Evolutionary conservation across 2,797 vertebrate species (phyloP), one percentile per base, ranked within the genome.

Genomic region (Enteromius argenteus): DNA sequence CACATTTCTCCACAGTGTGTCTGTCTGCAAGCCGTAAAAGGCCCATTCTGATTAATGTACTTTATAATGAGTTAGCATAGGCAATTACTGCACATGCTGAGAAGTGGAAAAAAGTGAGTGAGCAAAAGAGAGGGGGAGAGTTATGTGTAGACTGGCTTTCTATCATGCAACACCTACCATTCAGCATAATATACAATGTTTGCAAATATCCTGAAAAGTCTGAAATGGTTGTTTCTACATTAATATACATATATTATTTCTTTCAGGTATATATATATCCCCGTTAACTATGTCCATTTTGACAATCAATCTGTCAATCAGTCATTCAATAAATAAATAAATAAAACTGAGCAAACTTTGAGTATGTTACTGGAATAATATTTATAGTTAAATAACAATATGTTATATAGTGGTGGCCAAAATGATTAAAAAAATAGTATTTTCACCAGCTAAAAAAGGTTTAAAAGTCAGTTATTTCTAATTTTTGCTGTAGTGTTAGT

Each of bases 51-150:
- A 91, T 89, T 84, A 91, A 92, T 87, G 80, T 88, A 79, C 85
- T 78, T 87, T 88, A 91, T 93, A 92, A 92, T 91, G 91, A 89
- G 89, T 88, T 81, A 84, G 85, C 80, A 51, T 79, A 85, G 84
- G 87, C 89, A 84, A 90, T 90, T 86, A 89, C 88, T 87, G 88
- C 90, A 87, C 86, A 89, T 39, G 85, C 83, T 80, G 83, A 69
- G n/a, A 77, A 53, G 73, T 11, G 17, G 5, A 14, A 44, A 60
- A 49, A 60, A 79, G 51, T 23, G 60, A 49, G 46, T 71, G 53
- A 81, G 39, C 39, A 53, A 64, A 8, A 62, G 27, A 62, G 27
- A 79, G 32, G 44, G 53, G 39, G 77, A 46, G 49, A 44, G 49
- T 15, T 21, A n/a, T 30, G 44, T 68, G 51, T 30, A 7, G 17